phyloP scores from a whole-genome alignment of 1,140 invertebrate species.

The Pseudobourletiella spinata region DNA sequence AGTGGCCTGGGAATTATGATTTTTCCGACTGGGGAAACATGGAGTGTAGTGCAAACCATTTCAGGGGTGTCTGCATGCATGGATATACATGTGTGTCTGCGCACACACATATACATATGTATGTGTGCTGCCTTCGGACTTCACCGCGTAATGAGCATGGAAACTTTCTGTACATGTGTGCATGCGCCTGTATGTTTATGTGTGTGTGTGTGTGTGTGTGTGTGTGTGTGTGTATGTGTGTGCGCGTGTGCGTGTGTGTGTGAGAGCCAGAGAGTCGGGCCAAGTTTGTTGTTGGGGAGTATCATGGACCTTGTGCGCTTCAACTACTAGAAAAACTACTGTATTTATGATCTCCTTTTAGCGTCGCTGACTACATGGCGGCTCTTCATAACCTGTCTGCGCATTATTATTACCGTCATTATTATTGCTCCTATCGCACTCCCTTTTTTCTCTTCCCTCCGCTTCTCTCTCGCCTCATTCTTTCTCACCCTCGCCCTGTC shows the following conservation, averaged over 20 bases:
- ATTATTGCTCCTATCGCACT: not conserved
- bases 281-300: not conserved
- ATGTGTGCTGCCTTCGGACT: no score
- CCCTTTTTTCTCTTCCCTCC: not conserved
- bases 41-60: not conserved
- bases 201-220: no score
- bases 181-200: no score
- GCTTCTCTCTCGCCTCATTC: not conserved
- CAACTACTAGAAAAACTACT: not conserved
- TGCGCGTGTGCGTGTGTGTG: no score
- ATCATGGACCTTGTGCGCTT: not conserved
- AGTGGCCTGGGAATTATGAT: not conserved
- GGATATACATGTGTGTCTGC: no score
- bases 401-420: conserved; percentile 8
- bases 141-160: no score
- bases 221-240: no score
- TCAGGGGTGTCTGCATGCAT: no score
- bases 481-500: not conserved
- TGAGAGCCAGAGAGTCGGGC: not conserved
- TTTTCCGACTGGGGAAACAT: not conserved
- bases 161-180: no score
- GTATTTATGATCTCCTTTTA: not conserved
- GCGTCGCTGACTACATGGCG: not conserved
- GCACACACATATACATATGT: no score
- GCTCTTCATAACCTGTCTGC: conserved; percentile 9